A percentile compares a stretch with the other conserved stretches of the same genome.
phyloP scores from a whole-genome alignment of 2,888 invertebrate genomes.

The Electrophaes corylata region DNA sequence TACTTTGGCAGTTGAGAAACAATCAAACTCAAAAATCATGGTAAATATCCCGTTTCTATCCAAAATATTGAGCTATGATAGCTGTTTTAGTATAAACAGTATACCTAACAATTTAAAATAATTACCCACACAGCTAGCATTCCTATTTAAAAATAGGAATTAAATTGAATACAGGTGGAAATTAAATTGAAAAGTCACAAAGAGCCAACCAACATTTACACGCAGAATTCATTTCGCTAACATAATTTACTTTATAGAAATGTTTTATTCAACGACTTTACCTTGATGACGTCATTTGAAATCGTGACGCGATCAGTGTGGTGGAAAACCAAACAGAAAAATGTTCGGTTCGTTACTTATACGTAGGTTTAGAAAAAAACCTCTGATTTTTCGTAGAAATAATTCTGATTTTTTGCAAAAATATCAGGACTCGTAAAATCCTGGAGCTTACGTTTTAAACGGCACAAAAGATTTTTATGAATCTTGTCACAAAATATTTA shows the following conservation, averaged over 20 bases:
- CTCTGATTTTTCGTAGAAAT: constrained; percentile 6
- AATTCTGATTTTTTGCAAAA: not conserved
- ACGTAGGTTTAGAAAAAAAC: constrained; percentile 34
- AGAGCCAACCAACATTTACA: constrained; percentile 18
- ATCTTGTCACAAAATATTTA: too few species aligned
- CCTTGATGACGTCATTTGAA: constrained; percentile 22
- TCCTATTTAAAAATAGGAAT: not conserved
- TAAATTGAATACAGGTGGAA: not conserved
- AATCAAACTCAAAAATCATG: too few species aligned
- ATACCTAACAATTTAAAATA: not conserved
- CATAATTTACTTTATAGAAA: constrained; percentile 33
- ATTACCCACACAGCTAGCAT: not conserved
- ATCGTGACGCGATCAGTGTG: constrained; percentile 40
- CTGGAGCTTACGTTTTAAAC: not conserved
- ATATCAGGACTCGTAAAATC: not conserved
- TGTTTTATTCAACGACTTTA: constrained; percentile 30
- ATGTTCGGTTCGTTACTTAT: constrained; percentile 52
- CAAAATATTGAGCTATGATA: too few species aligned
- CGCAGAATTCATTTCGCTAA: constrained; percentile 28
- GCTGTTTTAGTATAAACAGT: too few species aligned
- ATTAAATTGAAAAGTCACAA: constrained; percentile 19
- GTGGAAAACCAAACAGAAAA: constrained; percentile 50
- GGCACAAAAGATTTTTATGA: not conserved
- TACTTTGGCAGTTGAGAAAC: too few species aligned
- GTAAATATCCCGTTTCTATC: too few species aligned